Evolutionary conservation across 1,140 invertebrate genomes (phyloP).

Genomic region (Macrosteles quadrilineatus): DNA sequence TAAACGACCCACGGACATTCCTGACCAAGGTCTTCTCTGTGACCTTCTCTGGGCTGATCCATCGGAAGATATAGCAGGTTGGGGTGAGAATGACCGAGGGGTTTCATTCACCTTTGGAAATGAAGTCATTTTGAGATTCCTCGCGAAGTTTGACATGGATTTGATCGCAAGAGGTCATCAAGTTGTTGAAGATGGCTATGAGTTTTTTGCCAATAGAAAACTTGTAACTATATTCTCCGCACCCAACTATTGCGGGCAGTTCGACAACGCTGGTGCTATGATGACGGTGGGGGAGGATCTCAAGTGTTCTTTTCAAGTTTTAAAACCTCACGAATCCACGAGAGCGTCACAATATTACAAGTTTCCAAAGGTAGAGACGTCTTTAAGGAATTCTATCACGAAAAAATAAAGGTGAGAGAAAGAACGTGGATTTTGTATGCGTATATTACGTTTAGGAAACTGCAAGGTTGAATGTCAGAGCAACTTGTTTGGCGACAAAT

Average conservation of each 20-base stretch:
- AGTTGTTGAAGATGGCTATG: constrained; percentile 71
- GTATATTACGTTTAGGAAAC: no score
- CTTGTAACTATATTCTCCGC: constrained; percentile 73
- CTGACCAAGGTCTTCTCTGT: constrained; percentile 68
- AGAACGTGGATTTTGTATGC: no score
- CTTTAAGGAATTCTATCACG: no score
- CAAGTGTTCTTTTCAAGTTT: constrained; percentile 70
- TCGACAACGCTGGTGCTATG: constrained; percentile 70
- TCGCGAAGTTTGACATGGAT: constrained; percentile 76
- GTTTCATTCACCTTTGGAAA: constrained; percentile 95
- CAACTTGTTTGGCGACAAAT: no score
- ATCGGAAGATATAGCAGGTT: constrained; percentile 56
- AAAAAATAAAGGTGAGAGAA: no score
- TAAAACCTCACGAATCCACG: constrained; percentile 41
- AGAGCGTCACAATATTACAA: not conserved
- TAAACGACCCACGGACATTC: constrained; percentile 67
- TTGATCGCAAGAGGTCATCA: constrained; percentile 80
- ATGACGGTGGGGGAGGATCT: constrained; percentile 84
- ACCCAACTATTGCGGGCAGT: constrained; percentile 61
- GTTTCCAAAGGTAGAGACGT: no score
- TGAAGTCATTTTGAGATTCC: constrained; percentile 74
- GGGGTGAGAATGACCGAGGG: constrained; percentile 94
- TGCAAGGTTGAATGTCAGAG: no score
- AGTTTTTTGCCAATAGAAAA: constrained; percentile 73
- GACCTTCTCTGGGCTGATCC: constrained; percentile 86